Percentiles rank a stretch among this genome's conserved stretches.
Conservation (phyloP, 2,888 invertebrate species). For the Leucoptera coffeella region DNA sequence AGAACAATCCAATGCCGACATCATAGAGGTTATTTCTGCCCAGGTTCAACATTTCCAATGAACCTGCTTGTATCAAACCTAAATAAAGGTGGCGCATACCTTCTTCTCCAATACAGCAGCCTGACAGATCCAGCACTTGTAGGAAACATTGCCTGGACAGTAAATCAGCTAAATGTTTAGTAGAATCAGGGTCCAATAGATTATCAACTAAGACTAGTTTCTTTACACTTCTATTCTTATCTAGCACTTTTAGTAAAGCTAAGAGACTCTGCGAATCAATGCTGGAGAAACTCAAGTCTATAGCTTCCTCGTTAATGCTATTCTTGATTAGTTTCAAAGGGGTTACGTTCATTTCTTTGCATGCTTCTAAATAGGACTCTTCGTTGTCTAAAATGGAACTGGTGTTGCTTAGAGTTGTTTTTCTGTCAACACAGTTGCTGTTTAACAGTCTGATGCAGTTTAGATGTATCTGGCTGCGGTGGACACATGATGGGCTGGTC, state of each 20-base stretch:
- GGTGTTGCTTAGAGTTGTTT: too few relatives aligned
- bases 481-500: too few relatives aligned
- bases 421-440: too few relatives aligned
- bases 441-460: too few relatives aligned
- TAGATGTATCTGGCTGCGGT: too few relatives aligned
- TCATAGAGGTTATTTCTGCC: conserved; percentile 19
- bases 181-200: conserved; percentile 22
- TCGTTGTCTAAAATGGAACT: too few relatives aligned
- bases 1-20: conserved; percentile 14
- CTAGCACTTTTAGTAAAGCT: conserved; percentile 22
- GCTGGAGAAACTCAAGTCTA: conserved; percentile 27
- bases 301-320: conserved; percentile 14
- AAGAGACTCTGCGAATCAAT: conserved; percentile 20
- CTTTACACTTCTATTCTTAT: conserved; percentile 18
- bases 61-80: conserved; percentile 13
- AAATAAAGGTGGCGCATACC: conserved; percentile 14
- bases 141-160: conserved; percentile 16
- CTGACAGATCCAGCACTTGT: conserved; percentile 18
- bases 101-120: conserved; percentile 22
- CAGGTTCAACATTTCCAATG: conserved; percentile 15
- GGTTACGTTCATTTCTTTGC: conserved; percentile 20
- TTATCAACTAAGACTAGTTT: conserved; percentile 21
- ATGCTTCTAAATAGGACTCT: conserved; percentile 19
- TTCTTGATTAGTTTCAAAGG: conserved; percentile 18
- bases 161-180: conserved; percentile 27